These are phyloP conservation scores for Apodemia mormo DNA, from an alignment of 2,888 invertebrate genomes.

Conservation along the genomic window DNA sequence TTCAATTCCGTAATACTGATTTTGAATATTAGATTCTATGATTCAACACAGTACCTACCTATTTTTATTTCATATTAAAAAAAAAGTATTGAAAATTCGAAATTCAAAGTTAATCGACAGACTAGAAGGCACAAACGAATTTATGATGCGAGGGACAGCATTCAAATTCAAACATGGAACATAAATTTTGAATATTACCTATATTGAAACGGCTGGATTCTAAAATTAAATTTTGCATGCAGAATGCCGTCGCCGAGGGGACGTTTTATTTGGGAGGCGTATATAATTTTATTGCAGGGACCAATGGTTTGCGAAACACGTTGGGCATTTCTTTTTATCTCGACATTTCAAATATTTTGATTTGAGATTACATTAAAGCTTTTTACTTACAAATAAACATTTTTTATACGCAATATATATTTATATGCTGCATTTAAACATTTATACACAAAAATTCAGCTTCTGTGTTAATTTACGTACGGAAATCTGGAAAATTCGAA, in stretches of 20 bases:
- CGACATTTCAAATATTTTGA: slow-evolving; percentile 15
- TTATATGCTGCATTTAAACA: too few species aligned
- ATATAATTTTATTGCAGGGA: slow-evolving; percentile 80
- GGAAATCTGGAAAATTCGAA: too few species aligned
- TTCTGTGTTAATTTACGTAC: too few species aligned
- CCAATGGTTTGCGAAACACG: slow-evolving; percentile 77
- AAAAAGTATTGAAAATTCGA: slow-evolving; percentile 26
- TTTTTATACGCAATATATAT: too few species aligned
- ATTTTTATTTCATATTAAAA: too few species aligned
- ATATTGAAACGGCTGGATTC: slow-evolving; percentile 76
- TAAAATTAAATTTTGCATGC: slow-evolving; percentile 82
- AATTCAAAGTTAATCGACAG: slow-evolving; percentile 35
- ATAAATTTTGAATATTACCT: slow-evolving; percentile 79
- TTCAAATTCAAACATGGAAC: slow-evolving; percentile 71
- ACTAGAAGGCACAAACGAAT: slow-evolving; percentile 50
- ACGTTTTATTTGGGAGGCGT: slow-evolving; percentile 80
- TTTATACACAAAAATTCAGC: too few species aligned
- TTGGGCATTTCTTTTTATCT: slow-evolving; percentile 56
- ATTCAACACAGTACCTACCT: too few species aligned
- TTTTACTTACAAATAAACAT: too few species aligned
- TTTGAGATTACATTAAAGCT: background rate
- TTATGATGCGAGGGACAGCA: slow-evolving; percentile 61
- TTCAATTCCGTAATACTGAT: too few species aligned
- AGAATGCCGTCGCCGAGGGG: slow-evolving; percentile 58
- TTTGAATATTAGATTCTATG: too few species aligned